phyloP scores from a whole-genome alignment of 2,113 vertebrate genomes.

The Melanerpes aurifrons region DNA sequence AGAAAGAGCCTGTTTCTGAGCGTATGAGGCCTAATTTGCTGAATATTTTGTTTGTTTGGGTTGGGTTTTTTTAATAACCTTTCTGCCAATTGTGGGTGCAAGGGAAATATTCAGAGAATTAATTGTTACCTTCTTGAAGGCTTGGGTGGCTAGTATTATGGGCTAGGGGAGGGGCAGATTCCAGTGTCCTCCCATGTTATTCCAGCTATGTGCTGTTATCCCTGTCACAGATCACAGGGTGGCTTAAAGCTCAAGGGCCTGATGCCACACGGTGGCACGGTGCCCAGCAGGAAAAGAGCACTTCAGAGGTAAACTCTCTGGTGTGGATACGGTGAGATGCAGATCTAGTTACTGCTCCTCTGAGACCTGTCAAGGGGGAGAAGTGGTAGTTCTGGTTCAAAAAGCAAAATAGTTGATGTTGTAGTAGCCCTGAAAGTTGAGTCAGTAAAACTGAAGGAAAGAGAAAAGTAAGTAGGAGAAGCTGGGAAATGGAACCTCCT shows the following conservation, averaged over 20 bases:
- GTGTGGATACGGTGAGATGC: neutral
- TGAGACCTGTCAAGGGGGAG: neutral
- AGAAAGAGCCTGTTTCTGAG: neutral
- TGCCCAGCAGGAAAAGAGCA: neutral
- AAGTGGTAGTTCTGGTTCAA: neutral
- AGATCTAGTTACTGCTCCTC: neutral
- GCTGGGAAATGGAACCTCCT: neutral
- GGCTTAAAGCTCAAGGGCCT: neutral
- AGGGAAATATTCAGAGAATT: neutral
- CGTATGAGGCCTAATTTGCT: neutral
- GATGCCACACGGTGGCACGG: rapidly evolving
- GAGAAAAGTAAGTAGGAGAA: neutral
- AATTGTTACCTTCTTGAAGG: neutral
- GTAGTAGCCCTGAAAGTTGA: neutral
- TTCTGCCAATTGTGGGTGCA: neutral
- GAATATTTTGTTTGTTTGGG: neutral
- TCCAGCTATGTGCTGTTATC: neutral
- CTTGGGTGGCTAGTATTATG: neutral
- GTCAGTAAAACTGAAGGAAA: neutral
- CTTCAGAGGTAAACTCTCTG: neutral
- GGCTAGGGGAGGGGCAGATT: neutral
- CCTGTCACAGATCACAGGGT: neutral
- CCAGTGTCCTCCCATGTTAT: neutral
- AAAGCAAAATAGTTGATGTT: neutral
- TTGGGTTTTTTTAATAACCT: neutral